These are phyloP conservation scores for Poecilia latipinna DNA, from an alignment of 2,113 vertebrate genomes.

Conservation along the genomic window DNA sequence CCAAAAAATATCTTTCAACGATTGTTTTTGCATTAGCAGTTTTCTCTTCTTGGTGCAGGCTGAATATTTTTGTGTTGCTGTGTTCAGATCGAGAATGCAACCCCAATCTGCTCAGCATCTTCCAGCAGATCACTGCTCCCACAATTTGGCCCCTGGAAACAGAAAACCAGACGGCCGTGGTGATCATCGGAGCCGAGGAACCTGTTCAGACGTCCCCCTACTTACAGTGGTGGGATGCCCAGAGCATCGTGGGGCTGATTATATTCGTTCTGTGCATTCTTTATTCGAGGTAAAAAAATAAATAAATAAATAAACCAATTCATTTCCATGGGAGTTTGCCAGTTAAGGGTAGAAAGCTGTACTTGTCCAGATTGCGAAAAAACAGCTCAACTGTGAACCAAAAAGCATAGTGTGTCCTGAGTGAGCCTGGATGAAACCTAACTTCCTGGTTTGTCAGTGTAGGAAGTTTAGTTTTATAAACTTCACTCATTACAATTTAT, in stretches of 20 bases:
- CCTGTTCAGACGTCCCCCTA: slow-evolving; percentile 70
- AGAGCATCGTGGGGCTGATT: slow-evolving; percentile 84
- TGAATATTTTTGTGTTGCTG: not conserved
- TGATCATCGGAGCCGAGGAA: slow-evolving; percentile 68
- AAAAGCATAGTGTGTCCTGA: no score
- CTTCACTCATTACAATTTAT: no score
- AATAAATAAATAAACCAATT: not conserved
- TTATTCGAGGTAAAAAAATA: slow-evolving; percentile 87
- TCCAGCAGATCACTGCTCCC: slow-evolving; percentile 80
- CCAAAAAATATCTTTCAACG: no score
- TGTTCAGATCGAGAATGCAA: slow-evolving; percentile 89
- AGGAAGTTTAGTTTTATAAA: no score
- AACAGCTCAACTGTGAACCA: no score
- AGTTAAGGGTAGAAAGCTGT: no score
- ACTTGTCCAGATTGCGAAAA: no score
- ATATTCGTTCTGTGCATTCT: slow-evolving; percentile 91
- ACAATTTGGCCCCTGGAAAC: slow-evolving; percentile 68
- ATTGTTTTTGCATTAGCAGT: no score
- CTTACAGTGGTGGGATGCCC: slow-evolving; percentile 86
- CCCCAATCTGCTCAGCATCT: slow-evolving; percentile 87
- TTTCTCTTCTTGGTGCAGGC: not conserved
- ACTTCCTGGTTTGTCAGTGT: no score
- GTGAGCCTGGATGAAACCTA: no score
- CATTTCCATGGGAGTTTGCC: no score
- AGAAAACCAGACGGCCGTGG: slow-evolving; percentile 82